Evolutionary conservation across 2,888 invertebrate genomes (phyloP).

Genomic region (Timandra comae): DNA sequence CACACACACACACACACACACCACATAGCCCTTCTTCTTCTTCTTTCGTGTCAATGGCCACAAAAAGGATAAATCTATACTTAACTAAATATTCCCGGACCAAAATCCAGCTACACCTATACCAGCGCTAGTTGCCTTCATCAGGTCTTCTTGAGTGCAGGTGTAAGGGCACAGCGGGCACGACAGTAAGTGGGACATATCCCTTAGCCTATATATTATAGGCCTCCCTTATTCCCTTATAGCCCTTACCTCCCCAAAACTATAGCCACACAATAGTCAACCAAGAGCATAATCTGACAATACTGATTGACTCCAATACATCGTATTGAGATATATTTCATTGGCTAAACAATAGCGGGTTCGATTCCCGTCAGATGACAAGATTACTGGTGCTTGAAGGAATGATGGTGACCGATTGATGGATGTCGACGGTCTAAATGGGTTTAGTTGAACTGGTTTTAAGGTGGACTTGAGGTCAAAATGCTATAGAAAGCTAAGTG

Average conservation of each 20-base stretch:
- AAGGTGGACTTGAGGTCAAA: too few relatives aligned
- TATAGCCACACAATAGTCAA: conserved; percentile 40
- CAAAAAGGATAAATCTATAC: too few relatives aligned
- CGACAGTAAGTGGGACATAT: too few relatives aligned
- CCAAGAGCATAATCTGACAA: conserved; percentile 65
- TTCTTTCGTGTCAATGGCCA: too few relatives aligned
- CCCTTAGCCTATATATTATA: too few relatives aligned
- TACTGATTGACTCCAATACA: conserved; percentile 70
- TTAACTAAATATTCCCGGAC: too few relatives aligned
- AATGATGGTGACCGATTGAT: conserved; percentile 12
- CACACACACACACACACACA: too few relatives aligned
- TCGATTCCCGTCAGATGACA: conserved; percentile 56
- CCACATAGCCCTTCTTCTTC: too few relatives aligned
- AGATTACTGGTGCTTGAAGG: conserved; percentile 35
- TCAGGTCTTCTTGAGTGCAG: too few relatives aligned
- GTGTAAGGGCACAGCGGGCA: too few relatives aligned
- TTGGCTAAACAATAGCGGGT: conserved; percentile 59
- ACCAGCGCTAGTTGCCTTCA: too few relatives aligned
- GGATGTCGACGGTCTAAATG: conserved; percentile 1
- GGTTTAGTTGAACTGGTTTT: background rate
- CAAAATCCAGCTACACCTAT: too few relatives aligned
- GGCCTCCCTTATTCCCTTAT: conserved; percentile 8
- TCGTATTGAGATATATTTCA: conserved; percentile 68
- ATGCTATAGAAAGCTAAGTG: background rate
- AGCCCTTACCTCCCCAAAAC: conserved; percentile 32